A percentile compares a stretch with the other conserved stretches of the same genome.
Evolutionary conservation across 2,797 vertebrate species (phyloP).

Genomic region (Danio aesculapii): DNA sequence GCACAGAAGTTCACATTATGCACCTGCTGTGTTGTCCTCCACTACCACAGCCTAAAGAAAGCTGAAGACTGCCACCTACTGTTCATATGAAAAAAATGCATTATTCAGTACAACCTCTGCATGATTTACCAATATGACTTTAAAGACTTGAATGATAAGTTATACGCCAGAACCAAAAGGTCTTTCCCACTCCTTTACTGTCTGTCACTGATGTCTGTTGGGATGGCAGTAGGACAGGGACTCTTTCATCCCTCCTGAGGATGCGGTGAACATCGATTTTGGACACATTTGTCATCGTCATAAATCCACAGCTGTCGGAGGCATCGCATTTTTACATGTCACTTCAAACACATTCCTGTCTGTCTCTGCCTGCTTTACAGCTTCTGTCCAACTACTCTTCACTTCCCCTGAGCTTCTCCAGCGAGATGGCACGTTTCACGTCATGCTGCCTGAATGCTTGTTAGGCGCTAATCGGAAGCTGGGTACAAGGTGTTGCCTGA

Average conservation of each 20-base stretch:
- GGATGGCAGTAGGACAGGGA: slow-evolving; percentile 63
- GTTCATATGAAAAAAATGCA: slow-evolving; percentile 7
- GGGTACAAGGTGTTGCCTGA: background rate
- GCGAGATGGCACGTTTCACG: slow-evolving; percentile 39
- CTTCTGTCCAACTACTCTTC: slow-evolving; percentile 55
- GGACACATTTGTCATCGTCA: slow-evolving; percentile 82
- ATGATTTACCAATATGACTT: slow-evolving; percentile 19
- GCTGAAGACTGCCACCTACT: slow-evolving; percentile 71
- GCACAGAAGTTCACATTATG: slow-evolving; percentile 2
- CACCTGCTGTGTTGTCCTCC: slow-evolving; percentile 36
- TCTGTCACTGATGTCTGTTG: slow-evolving; percentile 57
- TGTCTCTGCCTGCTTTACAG: slow-evolving; percentile 67
- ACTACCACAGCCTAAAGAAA: background rate
- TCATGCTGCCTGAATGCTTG: slow-evolving; percentile 33
- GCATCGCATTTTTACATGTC: slow-evolving; percentile 80
- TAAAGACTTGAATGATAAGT: slow-evolving; percentile 50
- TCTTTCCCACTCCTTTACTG: slow-evolving; percentile 65
- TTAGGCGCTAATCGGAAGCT: slow-evolving; percentile 19
- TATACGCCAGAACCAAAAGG: slow-evolving; percentile 6
- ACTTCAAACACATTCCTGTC: slow-evolving; percentile 83
- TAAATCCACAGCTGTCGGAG: slow-evolving; percentile 83
- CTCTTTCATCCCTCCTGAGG: slow-evolving; percentile 72
- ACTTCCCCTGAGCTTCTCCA: background rate
- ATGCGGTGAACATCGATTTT: slow-evolving; percentile 79
- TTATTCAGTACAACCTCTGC: background rate